Conservation (phyloP, 2,888 invertebrate genomes). For the Cantharis lateralis region DNA sequence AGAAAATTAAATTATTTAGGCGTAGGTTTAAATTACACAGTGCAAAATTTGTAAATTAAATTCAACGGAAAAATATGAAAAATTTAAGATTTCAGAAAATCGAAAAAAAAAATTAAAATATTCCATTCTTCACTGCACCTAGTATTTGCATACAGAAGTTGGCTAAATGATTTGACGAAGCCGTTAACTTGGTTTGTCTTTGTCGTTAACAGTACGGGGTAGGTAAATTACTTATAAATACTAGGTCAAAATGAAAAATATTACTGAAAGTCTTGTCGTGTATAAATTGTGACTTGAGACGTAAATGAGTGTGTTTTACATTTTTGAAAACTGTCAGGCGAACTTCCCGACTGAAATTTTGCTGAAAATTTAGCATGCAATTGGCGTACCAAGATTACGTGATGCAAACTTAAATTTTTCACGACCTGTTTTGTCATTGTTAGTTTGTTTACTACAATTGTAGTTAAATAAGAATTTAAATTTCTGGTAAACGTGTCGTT, state of each 20-base stretch:
- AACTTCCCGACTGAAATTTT: background rate
- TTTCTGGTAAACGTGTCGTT: slow-evolving; percentile 36
- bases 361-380: background rate
- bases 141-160: background rate
- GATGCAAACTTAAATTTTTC: background rate
- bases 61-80: background rate
- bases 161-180: background rate
- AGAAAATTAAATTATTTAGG: background rate
- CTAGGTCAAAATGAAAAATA: background rate
- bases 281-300: background rate
- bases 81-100: background rate
- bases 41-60: background rate
- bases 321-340: background rate
- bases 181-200: background rate
- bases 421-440: background rate
- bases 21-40: background rate
- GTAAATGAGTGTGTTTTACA: background rate
- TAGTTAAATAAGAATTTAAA: slow-evolving; percentile 28
- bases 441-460: slow-evolving; percentile 27
- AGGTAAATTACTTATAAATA: background rate
- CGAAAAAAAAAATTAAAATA: background rate
- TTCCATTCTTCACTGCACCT: background rate
- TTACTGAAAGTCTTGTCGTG: background rate
- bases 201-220: background rate
- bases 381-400: background rate